Evolutionary conservation across 2,113 vertebrate genomes (phyloP).

Genomic region (Eubucco bourcierii): DNA sequence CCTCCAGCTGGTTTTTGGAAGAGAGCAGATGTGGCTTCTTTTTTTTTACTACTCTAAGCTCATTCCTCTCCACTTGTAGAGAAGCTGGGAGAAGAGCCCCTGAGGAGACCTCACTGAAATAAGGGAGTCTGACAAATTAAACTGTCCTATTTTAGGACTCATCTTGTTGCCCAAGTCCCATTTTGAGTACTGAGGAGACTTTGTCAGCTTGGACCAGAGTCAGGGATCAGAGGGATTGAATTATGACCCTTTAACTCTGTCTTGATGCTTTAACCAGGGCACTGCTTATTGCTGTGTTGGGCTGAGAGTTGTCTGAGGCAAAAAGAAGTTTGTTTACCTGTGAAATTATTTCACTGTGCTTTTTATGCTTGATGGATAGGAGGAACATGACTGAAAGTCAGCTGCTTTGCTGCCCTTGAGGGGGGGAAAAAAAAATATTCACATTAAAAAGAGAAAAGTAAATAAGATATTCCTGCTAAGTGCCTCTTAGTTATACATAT

Average conservation of each 20-base stretch:
- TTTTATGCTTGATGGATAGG: not conserved
- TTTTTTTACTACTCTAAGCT: not conserved
- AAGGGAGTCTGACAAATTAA: not conserved
- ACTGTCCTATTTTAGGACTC: not conserved
- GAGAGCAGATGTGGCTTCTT: not conserved
- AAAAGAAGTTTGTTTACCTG: not conserved
- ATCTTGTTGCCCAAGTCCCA: not conserved
- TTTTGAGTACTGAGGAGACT: not conserved
- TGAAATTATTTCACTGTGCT: not conserved
- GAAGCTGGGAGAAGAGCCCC: not conserved
- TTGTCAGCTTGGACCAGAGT: not conserved
- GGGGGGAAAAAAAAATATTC: not conserved
- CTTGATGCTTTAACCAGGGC: not conserved
- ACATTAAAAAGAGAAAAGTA: slow-evolving; percentile 17
- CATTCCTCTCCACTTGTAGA: not conserved
- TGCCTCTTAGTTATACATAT: slow-evolving; percentile 48
- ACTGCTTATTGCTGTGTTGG: not conserved
- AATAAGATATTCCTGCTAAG: slow-evolving; percentile 26
- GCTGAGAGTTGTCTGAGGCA: not conserved
- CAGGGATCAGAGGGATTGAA: not conserved
- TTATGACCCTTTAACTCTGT: not conserved
- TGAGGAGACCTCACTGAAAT: not conserved
- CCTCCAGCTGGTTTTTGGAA: not conserved
- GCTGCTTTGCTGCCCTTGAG: not conserved
- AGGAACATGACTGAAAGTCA: not conserved